phyloP scores from a whole-genome alignment of 2,797 vertebrate genomes.

The Centroberyx gerrardi region DNA sequence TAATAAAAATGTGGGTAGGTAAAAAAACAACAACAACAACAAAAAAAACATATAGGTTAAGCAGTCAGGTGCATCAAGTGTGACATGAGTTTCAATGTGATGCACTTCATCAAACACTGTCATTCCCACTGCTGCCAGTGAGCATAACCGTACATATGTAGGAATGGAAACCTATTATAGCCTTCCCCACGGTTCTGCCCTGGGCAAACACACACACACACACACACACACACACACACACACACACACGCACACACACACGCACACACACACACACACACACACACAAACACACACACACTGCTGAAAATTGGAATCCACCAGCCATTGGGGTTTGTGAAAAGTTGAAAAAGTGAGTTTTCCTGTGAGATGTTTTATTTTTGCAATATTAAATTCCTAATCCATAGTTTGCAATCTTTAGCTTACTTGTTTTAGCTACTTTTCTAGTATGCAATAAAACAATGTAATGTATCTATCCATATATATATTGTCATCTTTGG shows the following conservation, averaged over 20 bases:
- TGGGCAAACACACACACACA: conserved; percentile 48
- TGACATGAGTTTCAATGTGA: conserved; percentile 54
- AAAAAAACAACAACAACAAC: not conserved
- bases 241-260: conserved; percentile 14
- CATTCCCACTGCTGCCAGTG: conserved; percentile 43
- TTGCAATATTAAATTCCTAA: conserved; percentile 14
- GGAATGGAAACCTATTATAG: conserved; percentile 63
- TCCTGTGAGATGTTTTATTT: conserved; percentile 11
- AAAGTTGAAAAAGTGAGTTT: conserved; percentile 19
- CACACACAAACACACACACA: conserved; percentile 30
- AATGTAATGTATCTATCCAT: no score
- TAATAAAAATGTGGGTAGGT: not conserved
- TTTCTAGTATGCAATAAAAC: no score
- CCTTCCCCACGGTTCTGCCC: conserved; percentile 63
- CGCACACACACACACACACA: conserved; percentile 40
- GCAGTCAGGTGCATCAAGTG: conserved; percentile 21
- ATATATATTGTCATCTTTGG: no score
- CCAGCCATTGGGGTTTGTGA: conserved; percentile 2
- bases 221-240: conserved; percentile 27
- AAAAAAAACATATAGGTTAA: not conserved
- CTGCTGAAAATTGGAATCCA: no score
- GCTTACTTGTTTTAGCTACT: no score
- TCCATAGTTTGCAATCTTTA: not conserved
- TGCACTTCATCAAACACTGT: conserved; percentile 47
- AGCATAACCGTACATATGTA: conserved; percentile 57